Evolutionary conservation across 2,113 vertebrate species (phyloP), one percentile per base, ranked within the genome.

Genomic region (Anarrhichthys ocellatus): DNA sequence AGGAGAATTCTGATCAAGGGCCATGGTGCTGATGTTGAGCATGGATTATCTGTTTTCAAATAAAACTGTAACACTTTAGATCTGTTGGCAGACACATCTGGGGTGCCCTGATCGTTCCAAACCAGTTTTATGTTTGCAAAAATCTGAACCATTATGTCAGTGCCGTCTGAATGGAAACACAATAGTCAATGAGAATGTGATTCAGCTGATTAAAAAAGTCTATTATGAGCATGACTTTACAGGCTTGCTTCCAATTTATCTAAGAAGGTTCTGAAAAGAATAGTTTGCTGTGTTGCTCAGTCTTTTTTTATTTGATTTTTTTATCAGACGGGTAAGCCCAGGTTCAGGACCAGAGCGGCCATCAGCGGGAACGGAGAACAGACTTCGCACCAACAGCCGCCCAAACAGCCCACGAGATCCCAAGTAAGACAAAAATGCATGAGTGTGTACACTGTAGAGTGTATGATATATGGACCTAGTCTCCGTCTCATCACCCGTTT

Each of bases 361-460:
- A 61, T 78, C 89, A 46, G 92, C 79, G 50, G 91, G 91, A 82
- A 91, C 82, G 5, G 95, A 96, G 59, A 89, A 2, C 82, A 89
- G 90, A 80, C 73, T 94, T 8, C 93, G 94, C 56, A 88, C 89
- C 29, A 87, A 89, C 90, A 95, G 94, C 68, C 94, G 93, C 27
- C 94, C 94, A 77, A 95, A 94, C 91, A 95, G 94, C 91, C 95
- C 95, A 3, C 78, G 94, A 81, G 94, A 95, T 84, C 83, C 92
- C 69, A 95, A 93, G 94, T 95, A 93, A 90, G 89, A 38, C 38
- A 38, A 54, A 27, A 20, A 27, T 17, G 5, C 17, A 34, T 36
- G 13, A 72, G 32, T 44, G 18, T 61, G 59, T 32, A 18, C 14
- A 27, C 24, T 58, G 2, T 6, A 58, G 11, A 29, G 11, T 27